A percentile compares a stretch with the other conserved stretches of the same genome.
phyloP scores from a whole-genome alignment of 37 sponge, comb jelly and placozoan genomes.

The Petrosia ficiformis region DNA sequence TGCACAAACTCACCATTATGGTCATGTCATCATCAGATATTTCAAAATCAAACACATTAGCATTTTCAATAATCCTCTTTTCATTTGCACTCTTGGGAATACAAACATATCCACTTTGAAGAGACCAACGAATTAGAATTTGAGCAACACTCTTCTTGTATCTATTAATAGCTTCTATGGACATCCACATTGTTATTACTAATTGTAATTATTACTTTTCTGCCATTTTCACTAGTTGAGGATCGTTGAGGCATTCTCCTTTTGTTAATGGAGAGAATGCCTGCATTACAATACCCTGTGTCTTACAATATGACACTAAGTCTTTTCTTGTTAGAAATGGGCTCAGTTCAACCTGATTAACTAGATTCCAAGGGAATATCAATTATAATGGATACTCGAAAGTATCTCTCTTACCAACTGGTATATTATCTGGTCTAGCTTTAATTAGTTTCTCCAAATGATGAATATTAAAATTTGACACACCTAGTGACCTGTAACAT shows the following conservation, averaged over 20 bases:
- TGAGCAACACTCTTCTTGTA: slow-evolving; percentile 74
- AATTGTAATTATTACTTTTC: no score
- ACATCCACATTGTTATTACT: no score
- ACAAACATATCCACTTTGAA: slow-evolving; percentile 81
- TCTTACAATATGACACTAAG: slow-evolving; percentile 54
- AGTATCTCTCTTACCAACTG: slow-evolving; percentile 35
- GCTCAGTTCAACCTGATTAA: slow-evolving; percentile 79
- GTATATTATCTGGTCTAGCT: slow-evolving; percentile 62
- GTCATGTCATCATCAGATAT: slow-evolving; percentile 75
- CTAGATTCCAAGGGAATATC: slow-evolving; percentile 16
- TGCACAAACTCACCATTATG: slow-evolving; percentile 36
- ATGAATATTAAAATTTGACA: slow-evolving; percentile 74
- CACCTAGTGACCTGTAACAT: slow-evolving; percentile 70
- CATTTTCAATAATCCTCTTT: slow-evolving; percentile 80
- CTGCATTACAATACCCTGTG: slow-evolving; percentile 60
- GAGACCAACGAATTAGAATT: slow-evolving; percentile 76
- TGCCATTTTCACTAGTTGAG: slow-evolving; percentile 52
- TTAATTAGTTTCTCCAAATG: slow-evolving; percentile 69
- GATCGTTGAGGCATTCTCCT: slow-evolving; percentile 57
- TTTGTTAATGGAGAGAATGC: slow-evolving; percentile 82
- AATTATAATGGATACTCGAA: neutral
- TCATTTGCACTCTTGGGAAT: slow-evolving; percentile 66
- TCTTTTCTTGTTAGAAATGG: slow-evolving; percentile 73
- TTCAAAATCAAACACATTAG: slow-evolving; percentile 78
- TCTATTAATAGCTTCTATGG: slow-evolving; percentile 20